Evolutionary conservation across 2,113 vertebrate species (phyloP), one percentile per base, ranked within the genome.

Genomic region (Ictidomys tridecemlineatus): DNA sequence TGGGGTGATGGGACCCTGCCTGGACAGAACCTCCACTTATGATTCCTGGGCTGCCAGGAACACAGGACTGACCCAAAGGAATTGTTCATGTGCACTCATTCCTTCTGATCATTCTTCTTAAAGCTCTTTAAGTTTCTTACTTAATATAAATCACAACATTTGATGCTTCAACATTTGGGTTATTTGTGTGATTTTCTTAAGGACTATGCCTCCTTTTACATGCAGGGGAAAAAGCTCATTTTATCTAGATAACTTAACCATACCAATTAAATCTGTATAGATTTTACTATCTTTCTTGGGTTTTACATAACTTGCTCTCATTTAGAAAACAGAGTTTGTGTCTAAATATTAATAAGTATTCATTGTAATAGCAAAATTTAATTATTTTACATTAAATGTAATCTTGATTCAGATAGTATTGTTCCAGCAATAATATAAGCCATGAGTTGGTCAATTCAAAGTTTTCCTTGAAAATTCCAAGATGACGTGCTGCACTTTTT

Each of bases 391-490:
- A 67, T 65, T 78, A 42, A 58, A 70, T 32, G 34, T 37, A 45
- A 94, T 80, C 94, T 94, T 85, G 37, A 89, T 92, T 94, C 80
- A 76, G 32, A 92, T 72, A 95, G 48, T 56, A 89, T 67, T 82
- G 37, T 58, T 76, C 48, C 45, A 80, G 28, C 45, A 93, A 18
- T n/a, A 80, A 88, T 72, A 76, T 20, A 88, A 94, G 51, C 83
- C 42, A 65, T 53, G 72, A 88, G 28, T 94, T 77, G 84, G 17
- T 69, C 82, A 30, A 90, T 1, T 85, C 34, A 83, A 85, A 85
- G 83, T 53, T 94, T 78, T 73, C 73, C 88, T 74, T 51, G 58
- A 67, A 93, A 80, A 89, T 24, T 69, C 45, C 70, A 82, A 67
- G 24, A 63, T 28, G 7, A 61, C 30, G 11, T 34, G 28, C 22